A percentile compares a stretch with the other conserved stretches of the same genome.
Evolutionary conservation across 2,113 vertebrate species (phyloP).

Genomic region (Serilophus lunatus): DNA sequence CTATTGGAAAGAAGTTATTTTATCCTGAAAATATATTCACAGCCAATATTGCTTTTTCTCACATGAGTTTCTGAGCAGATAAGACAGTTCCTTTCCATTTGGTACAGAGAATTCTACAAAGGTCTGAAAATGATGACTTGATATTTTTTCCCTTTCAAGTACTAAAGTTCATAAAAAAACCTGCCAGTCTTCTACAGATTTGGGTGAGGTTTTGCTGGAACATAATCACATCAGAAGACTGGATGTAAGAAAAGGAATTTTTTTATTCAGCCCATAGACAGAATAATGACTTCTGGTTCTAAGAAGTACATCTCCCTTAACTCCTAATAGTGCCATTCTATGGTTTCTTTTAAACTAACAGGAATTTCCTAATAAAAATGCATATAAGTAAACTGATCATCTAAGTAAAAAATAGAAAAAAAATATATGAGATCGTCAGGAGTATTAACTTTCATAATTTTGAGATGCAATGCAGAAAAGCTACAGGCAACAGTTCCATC

Average conservation of each 20-base stretch:
- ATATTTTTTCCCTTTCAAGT: background rate
- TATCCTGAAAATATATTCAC: constrained; percentile 1
- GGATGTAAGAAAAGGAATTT: background rate
- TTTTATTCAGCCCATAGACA: background rate
- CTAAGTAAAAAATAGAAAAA: background rate
- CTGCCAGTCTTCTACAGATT: background rate
- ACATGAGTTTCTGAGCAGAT: background rate
- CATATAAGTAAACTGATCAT: background rate
- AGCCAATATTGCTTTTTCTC: background rate
- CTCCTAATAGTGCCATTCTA: background rate
- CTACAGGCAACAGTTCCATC: background rate
- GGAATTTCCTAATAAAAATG: background rate
- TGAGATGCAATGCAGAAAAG: background rate
- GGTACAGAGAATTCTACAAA: constrained; percentile 14
- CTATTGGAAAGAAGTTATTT: constrained; percentile 10
- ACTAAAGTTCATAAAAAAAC: background rate
- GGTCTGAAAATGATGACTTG: background rate
- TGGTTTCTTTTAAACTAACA: background rate
- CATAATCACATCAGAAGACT: background rate
- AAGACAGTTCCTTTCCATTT: constrained; percentile 6
- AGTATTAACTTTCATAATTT: background rate
- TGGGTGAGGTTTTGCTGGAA: background rate
- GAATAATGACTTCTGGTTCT: background rate
- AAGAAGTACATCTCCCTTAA: background rate
- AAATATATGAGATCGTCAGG: background rate